A percentile compares a stretch with the other conserved stretches of the same genome.
These are phyloP conservation scores for Taenioides sp. DNA, from an alignment of 2,797 vertebrate genomes.

Conservation along the genomic window DNA sequence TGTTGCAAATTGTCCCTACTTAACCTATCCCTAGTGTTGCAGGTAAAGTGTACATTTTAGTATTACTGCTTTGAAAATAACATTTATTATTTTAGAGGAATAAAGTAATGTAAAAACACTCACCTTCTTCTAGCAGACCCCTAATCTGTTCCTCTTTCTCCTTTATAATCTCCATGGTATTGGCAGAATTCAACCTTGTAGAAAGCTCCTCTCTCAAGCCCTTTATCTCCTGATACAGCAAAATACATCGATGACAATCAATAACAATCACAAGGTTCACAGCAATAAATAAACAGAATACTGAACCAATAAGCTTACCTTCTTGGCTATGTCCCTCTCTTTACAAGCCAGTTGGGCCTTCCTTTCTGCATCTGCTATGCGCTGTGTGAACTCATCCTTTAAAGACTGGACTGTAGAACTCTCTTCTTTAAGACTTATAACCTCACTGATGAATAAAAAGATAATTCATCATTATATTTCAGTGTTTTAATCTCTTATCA, in stretches of 20 bases:
- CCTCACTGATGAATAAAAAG: slow-evolving; percentile 82
- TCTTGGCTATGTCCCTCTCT: slow-evolving; percentile 94
- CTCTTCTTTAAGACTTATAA: slow-evolving; percentile 91
- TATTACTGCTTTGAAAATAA: no score
- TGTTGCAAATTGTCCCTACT: no score
- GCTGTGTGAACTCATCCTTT: slow-evolving; percentile 95
- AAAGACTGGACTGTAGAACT: slow-evolving; percentile 90
- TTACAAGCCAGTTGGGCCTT: slow-evolving; percentile 96
- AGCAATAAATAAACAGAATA: background rate
- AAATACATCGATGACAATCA: background rate
- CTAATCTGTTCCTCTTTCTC: slow-evolving; percentile 97
- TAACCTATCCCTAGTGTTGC: no score
- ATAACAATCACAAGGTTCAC: background rate
- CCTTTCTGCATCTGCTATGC: slow-evolving; percentile 94
- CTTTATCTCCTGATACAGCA: slow-evolving; percentile 86
- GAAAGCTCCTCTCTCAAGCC: slow-evolving; percentile 89
- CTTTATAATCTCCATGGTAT: slow-evolving; percentile 91
- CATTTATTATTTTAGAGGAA: no score
- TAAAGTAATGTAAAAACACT: slow-evolving; percentile 13
- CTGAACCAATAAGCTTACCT: slow-evolving; percentile 73
- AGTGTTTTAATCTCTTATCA: background rate
- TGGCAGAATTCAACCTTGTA: slow-evolving; percentile 87
- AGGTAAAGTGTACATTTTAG: no score
- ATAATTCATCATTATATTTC: background rate
- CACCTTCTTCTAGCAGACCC: slow-evolving; percentile 95